Percentiles rank a stretch among this genome's conserved stretches.
Conservation (phyloP, 1,140 invertebrate genomes). For the Ridgeia piscesae region DNA sequence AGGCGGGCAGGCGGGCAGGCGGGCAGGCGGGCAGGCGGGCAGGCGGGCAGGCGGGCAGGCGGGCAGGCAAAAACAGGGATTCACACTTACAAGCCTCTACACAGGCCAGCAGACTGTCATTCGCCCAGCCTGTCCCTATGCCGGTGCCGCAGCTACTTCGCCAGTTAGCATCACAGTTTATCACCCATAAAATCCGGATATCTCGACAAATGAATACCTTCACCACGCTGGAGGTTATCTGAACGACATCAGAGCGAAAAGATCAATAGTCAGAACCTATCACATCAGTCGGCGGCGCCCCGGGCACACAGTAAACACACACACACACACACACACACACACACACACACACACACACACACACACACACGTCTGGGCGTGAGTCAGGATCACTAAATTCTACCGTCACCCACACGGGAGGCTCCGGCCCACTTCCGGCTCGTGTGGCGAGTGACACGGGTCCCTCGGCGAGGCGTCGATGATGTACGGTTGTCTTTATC, state of each 20-base stretch:
- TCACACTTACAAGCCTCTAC: slow-evolving; percentile 2
- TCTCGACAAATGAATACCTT: neutral
- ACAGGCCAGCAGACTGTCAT: slow-evolving; percentile 16
- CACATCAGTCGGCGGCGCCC: neutral
- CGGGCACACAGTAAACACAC: neutral
- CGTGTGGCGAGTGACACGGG: neutral
- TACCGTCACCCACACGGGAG: neutral
- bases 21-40: slow-evolving; percentile 20
- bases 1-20: slow-evolving; percentile 25
- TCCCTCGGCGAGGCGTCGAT: neutral
- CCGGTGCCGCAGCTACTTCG: neutral
- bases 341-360: neutral
- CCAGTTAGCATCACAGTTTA: neutral
- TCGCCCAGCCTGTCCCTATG: neutral
- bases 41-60: slow-evolving; percentile 23
- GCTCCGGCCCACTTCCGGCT: neutral
- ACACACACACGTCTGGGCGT: neutral
- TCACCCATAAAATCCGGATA: neutral
- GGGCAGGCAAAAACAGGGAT: neutral
- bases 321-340: neutral
- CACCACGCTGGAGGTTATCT: neutral
- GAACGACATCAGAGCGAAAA: neutral
- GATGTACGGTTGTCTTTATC: neutral
- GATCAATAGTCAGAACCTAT: neutral
- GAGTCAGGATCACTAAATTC: neutral